These are phyloP conservation scores for Patiria miniata DNA, from an alignment of 35 echinoderm and acorn worm genomes.

Conservation along the genomic window DNA sequence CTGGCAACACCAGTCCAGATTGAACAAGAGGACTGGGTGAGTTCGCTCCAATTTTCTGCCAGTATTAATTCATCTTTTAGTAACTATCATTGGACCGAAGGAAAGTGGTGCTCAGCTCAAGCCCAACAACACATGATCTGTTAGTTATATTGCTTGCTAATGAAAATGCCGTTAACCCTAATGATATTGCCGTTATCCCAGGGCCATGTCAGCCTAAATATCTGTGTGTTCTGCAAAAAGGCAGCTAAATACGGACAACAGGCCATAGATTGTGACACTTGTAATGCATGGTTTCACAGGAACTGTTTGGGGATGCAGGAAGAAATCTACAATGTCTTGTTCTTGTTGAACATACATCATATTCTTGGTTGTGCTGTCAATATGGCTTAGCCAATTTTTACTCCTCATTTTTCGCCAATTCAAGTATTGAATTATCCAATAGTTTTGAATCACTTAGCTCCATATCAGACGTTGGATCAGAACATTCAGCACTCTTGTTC, in stretches of 20 bases:
- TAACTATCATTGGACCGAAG: not conserved
- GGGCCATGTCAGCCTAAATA: conserved; percentile 41
- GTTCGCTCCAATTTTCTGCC: conserved; percentile 49
- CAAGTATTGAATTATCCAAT: conserved; percentile 16
- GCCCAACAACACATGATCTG: conserved; percentile 7
- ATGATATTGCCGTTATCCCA: too few relatives aligned
- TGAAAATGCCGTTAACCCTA: conserved; percentile 40
- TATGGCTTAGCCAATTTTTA: conserved; percentile 35
- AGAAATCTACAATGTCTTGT: conserved; percentile 40
- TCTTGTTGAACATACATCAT: too few relatives aligned
- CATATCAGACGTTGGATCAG: not conserved
- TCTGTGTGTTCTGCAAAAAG: conserved; percentile 46
- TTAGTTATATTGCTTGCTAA: conserved; percentile 39
- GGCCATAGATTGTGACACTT: conserved; percentile 29
- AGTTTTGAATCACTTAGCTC: conserved; percentile 26
- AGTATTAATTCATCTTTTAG: not conserved
- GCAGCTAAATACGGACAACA: conserved; percentile 56
- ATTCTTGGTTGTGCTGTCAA: not conserved
- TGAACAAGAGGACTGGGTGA: conserved; percentile 25
- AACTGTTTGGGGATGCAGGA: conserved; percentile 37
- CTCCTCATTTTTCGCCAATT: not conserved
- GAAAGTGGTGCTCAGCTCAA: conserved; percentile 1
- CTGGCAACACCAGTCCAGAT: not conserved
- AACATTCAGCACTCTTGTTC: not conserved
- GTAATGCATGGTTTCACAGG: conserved; percentile 52